A percentile compares a stretch with the other conserved stretches of the same genome.
Evolutionary conservation across 2,888 invertebrate genomes (phyloP).

Genomic region (Campopleginae sp.): DNA sequence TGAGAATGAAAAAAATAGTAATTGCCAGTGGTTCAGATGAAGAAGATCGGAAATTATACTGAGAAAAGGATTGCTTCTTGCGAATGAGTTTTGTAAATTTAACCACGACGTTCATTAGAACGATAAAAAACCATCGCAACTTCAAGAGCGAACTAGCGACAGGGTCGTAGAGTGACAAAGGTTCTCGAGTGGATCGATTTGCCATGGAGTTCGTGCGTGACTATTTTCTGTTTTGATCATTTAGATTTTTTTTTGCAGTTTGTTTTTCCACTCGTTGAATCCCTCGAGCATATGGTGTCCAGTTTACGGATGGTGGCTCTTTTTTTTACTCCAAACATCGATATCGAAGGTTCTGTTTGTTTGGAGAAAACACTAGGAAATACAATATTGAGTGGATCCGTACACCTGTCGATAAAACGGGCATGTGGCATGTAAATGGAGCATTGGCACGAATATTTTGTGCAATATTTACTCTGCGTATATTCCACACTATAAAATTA

Average conservation of each 20-base stretch:
- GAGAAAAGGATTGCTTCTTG: slow-evolving; percentile 26
- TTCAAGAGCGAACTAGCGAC: background rate
- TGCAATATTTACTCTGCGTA: slow-evolving; percentile 20
- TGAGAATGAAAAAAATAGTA: slow-evolving; percentile 25
- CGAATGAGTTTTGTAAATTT: background rate
- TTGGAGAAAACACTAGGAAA: slow-evolving; percentile 41
- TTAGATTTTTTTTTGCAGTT: background rate
- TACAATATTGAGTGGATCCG: background rate
- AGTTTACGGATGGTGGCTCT: slow-evolving; percentile 14
- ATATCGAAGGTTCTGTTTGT: slow-evolving; percentile 50
- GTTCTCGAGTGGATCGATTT: background rate
- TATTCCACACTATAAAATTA: slow-evolving; percentile 1
- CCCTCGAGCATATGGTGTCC: slow-evolving; percentile 13
- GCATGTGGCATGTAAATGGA: slow-evolving; percentile 26
- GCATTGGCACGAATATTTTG: slow-evolving; percentile 11
- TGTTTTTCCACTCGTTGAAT: slow-evolving; percentile 8
- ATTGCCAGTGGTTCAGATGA: slow-evolving; percentile 51
- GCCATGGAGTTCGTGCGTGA: background rate
- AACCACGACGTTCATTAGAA: background rate
- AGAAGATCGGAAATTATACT: slow-evolving; percentile 24
- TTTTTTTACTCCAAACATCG: slow-evolving; percentile 36
- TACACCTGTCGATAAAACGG: slow-evolving; percentile 13
- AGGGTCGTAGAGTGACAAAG: background rate
- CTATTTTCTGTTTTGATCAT: slow-evolving; percentile 14
- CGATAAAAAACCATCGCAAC: too few species aligned